A percentile compares a stretch with the other conserved stretches of the same genome.
Conservation (phyloP, 37 sponge, comb jelly and placozoan genomes). For the Mnemiopsis leidyi region DNA sequence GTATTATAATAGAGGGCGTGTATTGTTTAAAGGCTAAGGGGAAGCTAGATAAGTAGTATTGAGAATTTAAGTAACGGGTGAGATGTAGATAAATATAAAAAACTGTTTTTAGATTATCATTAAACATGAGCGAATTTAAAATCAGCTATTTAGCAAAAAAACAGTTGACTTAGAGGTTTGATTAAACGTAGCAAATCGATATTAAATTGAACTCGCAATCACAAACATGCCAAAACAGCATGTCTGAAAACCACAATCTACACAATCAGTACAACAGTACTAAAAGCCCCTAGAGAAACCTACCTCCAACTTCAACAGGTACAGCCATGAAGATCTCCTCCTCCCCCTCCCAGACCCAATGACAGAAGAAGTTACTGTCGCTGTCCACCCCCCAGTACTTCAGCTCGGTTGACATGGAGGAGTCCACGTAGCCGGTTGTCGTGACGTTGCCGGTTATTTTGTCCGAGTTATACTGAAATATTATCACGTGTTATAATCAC, state of each 20-base stretch:
- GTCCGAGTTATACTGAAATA: slow-evolving; percentile 14
- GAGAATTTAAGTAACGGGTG: too few relatives aligned
- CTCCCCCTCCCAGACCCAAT: background rate
- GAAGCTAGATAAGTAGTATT: background rate
- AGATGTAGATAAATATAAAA: too few relatives aligned
- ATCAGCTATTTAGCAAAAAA: too few relatives aligned
- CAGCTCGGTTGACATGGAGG: background rate
- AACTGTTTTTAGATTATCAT: too few relatives aligned
- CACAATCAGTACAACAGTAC: too few relatives aligned
- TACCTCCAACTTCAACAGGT: slow-evolving; percentile 8
- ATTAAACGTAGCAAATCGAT: too few relatives aligned
- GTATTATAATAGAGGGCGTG: background rate
- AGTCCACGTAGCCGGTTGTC: background rate
- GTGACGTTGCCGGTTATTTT: background rate
- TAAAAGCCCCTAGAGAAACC: background rate
- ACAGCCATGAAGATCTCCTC: background rate
- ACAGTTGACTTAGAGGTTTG: too few relatives aligned
- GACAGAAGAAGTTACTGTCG: slow-evolving; percentile 12
- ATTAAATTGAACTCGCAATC: too few relatives aligned
- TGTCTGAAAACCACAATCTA: too few relatives aligned
- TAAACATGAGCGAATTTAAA: too few relatives aligned
- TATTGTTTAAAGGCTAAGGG: background rate
- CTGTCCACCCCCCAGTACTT: background rate
- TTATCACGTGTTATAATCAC: too few relatives aligned
- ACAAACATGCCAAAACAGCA: too few relatives aligned